Evolutionary conservation across 2,113 vertebrate species (phyloP).

Genomic region (Chionodraco myersi): DNA sequence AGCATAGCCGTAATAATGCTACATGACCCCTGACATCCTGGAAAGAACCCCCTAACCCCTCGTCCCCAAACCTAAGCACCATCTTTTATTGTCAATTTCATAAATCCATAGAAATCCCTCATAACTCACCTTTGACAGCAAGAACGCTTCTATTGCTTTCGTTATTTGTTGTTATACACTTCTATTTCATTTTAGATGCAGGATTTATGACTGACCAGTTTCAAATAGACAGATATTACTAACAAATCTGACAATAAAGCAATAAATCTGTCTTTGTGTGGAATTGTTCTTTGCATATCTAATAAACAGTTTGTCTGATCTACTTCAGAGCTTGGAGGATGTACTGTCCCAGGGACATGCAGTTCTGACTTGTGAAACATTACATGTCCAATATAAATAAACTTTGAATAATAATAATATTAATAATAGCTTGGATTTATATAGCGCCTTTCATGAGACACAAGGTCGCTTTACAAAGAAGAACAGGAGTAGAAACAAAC

Average conservation of each 20-base stretch:
- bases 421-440: too few species aligned
- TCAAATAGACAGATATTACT: not conserved
- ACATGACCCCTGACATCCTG: slow-evolving; percentile 19
- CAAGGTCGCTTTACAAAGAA: too few species aligned
- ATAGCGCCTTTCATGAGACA: too few species aligned
- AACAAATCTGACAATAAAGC: not conserved
- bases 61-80: not conserved
- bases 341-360: too few species aligned
- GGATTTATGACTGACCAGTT: not conserved
- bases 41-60: slow-evolving; percentile 4
- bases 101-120: slow-evolving; percentile 4
- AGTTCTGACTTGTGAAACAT: too few species aligned
- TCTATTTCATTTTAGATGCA: not conserved
- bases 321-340: too few species aligned
- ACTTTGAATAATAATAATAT: too few species aligned
- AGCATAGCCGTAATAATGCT: not conserved
- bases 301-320: too few species aligned
- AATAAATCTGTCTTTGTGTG: too few species aligned
- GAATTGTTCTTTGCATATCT: too few species aligned
- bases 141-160: not conserved
- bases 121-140: not conserved
- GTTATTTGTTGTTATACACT: not conserved
- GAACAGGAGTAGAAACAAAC: too few species aligned
- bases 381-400: too few species aligned
- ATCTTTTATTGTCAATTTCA: slow-evolving; percentile 41